Conservation (phyloP, 2,888 invertebrate species). For the Zygogramma bicolorata region DNA sequence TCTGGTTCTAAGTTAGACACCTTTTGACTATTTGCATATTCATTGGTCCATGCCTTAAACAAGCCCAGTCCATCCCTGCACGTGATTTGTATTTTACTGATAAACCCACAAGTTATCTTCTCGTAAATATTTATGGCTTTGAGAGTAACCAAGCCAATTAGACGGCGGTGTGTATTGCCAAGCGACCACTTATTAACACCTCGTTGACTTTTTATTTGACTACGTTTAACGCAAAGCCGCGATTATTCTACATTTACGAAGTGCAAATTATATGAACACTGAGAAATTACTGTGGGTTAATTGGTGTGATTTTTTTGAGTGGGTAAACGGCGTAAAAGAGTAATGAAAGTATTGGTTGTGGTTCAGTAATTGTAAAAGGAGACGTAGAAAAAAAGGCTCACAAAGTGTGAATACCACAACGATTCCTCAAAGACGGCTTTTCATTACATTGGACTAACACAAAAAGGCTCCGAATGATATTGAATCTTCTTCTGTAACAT, state of each 20-base stretch:
- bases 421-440: neutral
- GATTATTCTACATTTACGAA: constrained; percentile 14
- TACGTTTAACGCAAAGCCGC: constrained; percentile 10
- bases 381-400: neutral
- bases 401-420: neutral
- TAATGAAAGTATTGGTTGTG: neutral
- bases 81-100: neutral
- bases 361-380: neutral
- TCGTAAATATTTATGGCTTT: constrained; percentile 22
- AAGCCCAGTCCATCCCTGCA: neutral
- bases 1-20: too few relatives aligned
- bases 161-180: constrained; percentile 20
- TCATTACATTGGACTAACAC: too few relatives aligned
- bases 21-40: neutral
- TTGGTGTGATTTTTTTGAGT: constrained; percentile 11
- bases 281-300: constrained; percentile 5
- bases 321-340: neutral
- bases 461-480: too few relatives aligned
- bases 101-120: constrained; percentile 14
- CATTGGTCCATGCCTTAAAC: too few relatives aligned
- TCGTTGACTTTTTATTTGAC: constrained; percentile 16
- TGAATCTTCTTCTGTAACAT: too few relatives aligned
- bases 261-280: constrained; percentile 15
- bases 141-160: constrained; percentile 27
- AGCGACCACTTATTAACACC: constrained; percentile 14